Base-by-base conservation (phyloP, 1,140 invertebrate genomes). In the Hirudo medicinalis region DNA sequence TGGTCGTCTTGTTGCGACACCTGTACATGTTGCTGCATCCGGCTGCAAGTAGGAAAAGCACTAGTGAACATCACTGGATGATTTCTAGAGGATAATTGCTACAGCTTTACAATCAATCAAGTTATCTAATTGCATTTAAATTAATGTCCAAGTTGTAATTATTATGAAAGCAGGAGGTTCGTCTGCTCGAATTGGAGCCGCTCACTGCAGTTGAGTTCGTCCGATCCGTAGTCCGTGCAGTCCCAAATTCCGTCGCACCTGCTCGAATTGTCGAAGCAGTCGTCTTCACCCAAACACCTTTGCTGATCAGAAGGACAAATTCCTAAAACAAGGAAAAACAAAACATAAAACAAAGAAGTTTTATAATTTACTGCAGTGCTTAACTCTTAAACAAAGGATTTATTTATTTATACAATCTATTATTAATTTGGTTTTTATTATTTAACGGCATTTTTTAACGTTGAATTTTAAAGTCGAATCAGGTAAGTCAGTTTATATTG, bases 141-240 rank as follows among this genome's bases (percentile, higher is more conserved):
- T 20, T n/a, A 57, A 57, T 57, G 9, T 5, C 2, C 25, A 20
- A 57, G 25, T 57, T n/a, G 20, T n/a, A 9, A 4, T 57, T 20
- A 4, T n/a, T 20, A 57, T 3, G 54, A 2, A 57, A 57, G 54
- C 5, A 3, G 25, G 54, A 4, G 5, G 54, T 49, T 49, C 43
- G 3, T 49, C 43, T 13, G 13, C 60, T 63, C 13, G 2, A 22
- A n/a, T 2, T 68, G 36, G n/a, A 36, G 11, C 8, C 1, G 19
- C 69, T 29, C 20, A 70, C 69, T 49, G 49, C 69, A 70, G 69
- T 54, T 54, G 19, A 54, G 69, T 54, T 70, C 69, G 25, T 70
- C 69, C 15, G n/a, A 49, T 53, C 69, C 69, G 54, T 53, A 6
- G 2, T 27, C 36, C 69, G 15, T 70, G 29, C 69, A 70, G n/a